Conservation (phyloP, 2,888 invertebrate genomes). For the Synanthedon vespiformis region DNA sequence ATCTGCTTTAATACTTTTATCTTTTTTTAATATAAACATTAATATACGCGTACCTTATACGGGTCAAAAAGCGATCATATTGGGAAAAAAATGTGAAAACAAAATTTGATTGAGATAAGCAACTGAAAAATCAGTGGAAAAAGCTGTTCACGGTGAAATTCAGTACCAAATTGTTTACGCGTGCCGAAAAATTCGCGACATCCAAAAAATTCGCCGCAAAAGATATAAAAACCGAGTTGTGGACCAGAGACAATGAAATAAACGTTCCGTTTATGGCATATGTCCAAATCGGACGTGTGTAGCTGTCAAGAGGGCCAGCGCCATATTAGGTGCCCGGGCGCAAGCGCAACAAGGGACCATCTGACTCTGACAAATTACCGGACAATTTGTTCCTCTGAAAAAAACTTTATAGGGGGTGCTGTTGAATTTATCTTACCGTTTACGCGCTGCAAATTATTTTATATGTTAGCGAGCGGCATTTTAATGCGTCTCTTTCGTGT, state of each 20-base stretch:
- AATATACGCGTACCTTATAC: too few species aligned
- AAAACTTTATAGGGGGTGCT: slow-evolving; percentile 9
- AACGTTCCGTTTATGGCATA: slow-evolving; percentile 33
- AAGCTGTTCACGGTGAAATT: too few species aligned
- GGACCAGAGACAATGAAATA: slow-evolving; percentile 38
- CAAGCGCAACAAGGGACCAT: slow-evolving; percentile 41
- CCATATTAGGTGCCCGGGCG: slow-evolving; percentile 51
- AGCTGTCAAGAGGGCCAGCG: slow-evolving; percentile 32
- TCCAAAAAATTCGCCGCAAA: slow-evolving; percentile 1
- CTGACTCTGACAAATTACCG: slow-evolving; percentile 61
- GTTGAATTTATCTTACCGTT: neutral
- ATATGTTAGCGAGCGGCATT: neutral
- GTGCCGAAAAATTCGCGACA: neutral
- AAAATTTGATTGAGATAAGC: too few species aligned
- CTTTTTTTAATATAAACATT: too few species aligned
- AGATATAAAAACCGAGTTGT: neutral
- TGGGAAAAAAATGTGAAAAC: too few species aligned
- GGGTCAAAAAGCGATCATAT: too few species aligned
- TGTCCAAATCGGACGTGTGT: slow-evolving; percentile 26
- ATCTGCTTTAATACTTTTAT: too few species aligned
- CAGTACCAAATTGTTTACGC: neutral
- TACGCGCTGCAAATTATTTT: neutral
- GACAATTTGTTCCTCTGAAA: slow-evolving; percentile 49
- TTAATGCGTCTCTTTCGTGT: neutral
- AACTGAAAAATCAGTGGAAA: too few species aligned